Evolutionary conservation across 2,888 invertebrate genomes (phyloP).

Genomic region (Therioaphis trifolii): DNA sequence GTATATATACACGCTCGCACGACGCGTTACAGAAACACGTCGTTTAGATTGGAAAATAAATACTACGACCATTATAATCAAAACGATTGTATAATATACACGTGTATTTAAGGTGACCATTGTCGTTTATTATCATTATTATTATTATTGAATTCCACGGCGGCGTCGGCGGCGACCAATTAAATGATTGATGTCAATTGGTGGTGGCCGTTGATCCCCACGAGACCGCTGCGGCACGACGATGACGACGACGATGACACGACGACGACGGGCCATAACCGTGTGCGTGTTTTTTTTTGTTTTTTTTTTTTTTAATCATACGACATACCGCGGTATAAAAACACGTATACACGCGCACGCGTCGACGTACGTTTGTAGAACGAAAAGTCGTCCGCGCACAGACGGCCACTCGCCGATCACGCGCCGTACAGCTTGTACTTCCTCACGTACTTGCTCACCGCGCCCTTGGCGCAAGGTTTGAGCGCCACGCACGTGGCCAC

Average conservation of each 20-base stretch:
- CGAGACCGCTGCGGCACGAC: not conserved
- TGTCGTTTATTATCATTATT: slow-evolving; percentile 42
- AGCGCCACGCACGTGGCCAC: slow-evolving; percentile 93
- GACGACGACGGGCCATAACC: not conserved
- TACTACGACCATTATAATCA: not conserved
- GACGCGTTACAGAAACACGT: too few relatives aligned
- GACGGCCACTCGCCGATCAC: slow-evolving; percentile 12
- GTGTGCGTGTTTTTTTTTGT: not conserved
- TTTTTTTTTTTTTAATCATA: too few relatives aligned
- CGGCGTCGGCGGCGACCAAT: slow-evolving; percentile 50
- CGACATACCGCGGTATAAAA: too few relatives aligned
- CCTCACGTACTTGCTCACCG: slow-evolving; percentile 85
- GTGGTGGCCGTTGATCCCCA: slow-evolving; percentile 59
- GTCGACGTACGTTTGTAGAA: too few relatives aligned
- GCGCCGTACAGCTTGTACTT: slow-evolving; percentile 79
- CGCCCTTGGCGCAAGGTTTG: slow-evolving; percentile 90
- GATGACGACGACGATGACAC: not conserved
- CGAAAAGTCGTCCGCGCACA: slow-evolving; percentile 2
- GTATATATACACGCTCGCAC: not conserved
- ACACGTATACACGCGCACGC: too few relatives aligned
- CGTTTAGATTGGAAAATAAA: slow-evolving; percentile 40
- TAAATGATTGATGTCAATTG: slow-evolving; percentile 60
- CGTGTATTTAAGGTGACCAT: slow-evolving; percentile 30
- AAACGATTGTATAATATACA: slow-evolving; percentile 20
- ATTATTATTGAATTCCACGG: slow-evolving; percentile 57